Conservation (phyloP, 2,888 invertebrate genomes). For the Cephus pygmeus region DNA sequence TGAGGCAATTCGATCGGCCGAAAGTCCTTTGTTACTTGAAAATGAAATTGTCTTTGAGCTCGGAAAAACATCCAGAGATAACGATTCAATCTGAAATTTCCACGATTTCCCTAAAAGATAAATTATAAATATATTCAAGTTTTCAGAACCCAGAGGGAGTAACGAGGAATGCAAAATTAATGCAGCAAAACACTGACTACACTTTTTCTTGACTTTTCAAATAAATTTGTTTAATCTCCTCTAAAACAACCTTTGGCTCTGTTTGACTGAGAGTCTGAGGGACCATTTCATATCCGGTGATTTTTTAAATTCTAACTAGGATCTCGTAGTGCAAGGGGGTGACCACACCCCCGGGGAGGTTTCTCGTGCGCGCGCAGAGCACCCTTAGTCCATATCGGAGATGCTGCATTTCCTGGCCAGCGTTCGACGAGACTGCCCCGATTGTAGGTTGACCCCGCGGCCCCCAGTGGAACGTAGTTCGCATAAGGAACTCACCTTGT, state of each 20-base stretch:
- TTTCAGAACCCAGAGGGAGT: too few species aligned
- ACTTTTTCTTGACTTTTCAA: background rate
- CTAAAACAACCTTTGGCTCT: background rate
- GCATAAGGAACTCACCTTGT: background rate
- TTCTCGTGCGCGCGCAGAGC: constrained; percentile 52
- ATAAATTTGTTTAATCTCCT: background rate
- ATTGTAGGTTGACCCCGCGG: background rate
- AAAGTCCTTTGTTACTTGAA: background rate
- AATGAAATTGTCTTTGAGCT: background rate
- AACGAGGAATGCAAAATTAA: background rate
- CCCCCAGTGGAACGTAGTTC: background rate
- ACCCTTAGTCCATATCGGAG: constrained; percentile 25
- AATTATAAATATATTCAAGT: too few species aligned
- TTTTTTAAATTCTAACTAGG: constrained; percentile 12
- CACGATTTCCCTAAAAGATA: too few species aligned
- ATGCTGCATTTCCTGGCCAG: constrained; percentile 24
- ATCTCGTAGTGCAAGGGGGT: constrained; percentile 32
- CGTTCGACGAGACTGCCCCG: constrained; percentile 21
- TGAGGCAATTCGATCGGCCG: background rate
- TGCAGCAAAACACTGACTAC: background rate
- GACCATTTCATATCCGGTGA: background rate
- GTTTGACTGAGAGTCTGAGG: background rate
- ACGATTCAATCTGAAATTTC: background rate
- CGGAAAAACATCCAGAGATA: background rate
- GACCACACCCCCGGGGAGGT: constrained; percentile 54